Conservation (phyloP, 2,888 invertebrate species). For the Aleiodes alternator region DNA sequence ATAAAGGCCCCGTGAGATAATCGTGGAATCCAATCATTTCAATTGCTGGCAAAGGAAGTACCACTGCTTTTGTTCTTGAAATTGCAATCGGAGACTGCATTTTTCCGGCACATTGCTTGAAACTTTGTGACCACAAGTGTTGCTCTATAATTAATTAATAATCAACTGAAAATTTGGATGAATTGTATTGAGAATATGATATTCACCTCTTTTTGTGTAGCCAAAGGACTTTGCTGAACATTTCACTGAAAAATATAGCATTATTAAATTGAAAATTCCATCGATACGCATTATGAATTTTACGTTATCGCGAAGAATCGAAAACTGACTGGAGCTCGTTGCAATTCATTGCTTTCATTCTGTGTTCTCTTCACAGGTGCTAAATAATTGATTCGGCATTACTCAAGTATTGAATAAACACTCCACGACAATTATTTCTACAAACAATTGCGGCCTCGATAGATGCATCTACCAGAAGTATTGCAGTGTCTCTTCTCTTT, state of each 20-base stretch:
- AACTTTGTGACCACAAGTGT: slow-evolving; percentile 80
- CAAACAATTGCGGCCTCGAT: neutral
- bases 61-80: slow-evolving; percentile 79
- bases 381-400: slow-evolving; percentile 46
- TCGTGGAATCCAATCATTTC: slow-evolving; percentile 85
- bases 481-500: too few species aligned
- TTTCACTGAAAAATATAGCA: neutral
- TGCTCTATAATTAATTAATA: slow-evolving; percentile 75
- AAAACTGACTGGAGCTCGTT: neutral
- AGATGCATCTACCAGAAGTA: neutral
- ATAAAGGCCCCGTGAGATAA: slow-evolving; percentile 80
- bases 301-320: neutral
- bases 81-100: slow-evolving; percentile 84
- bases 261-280: slow-evolving; percentile 7
- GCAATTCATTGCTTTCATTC: neutral
- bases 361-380: slow-evolving; percentile 44
- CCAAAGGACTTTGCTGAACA: slow-evolving; percentile 55
- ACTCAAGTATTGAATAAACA: neutral
- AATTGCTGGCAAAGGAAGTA: slow-evolving; percentile 83
- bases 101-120: slow-evolving; percentile 80
- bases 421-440: neutral
- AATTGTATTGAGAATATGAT: neutral
- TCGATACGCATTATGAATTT: neutral
- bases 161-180: neutral
- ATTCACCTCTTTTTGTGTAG: slow-evolving; percentile 61